Evolutionary conservation across 2,113 vertebrate genomes (phyloP).

Genomic region (Ramphastos sulfuratus): DNA sequence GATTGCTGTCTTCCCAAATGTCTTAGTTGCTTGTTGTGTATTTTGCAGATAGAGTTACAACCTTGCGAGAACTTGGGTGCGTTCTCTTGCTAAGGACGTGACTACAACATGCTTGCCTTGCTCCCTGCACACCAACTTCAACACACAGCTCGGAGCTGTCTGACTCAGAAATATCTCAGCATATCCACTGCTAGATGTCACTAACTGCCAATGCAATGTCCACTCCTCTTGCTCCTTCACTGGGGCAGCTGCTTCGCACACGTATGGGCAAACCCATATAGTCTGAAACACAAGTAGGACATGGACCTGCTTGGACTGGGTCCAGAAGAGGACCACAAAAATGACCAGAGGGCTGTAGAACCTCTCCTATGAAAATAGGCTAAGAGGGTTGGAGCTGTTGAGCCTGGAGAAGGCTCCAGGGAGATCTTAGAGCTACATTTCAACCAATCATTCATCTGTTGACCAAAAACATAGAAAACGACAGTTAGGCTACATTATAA

Average conservation of each 20-base stretch:
- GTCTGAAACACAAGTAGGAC: no score
- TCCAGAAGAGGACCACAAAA: no score
- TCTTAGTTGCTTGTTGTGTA: background rate
- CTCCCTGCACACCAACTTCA: background rate
- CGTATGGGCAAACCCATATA: no score
- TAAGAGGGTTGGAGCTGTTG: no score
- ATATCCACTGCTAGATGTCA: background rate
- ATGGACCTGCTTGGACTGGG: no score
- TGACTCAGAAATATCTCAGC: background rate
- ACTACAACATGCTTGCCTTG: background rate
- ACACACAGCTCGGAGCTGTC: accelerated
- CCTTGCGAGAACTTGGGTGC: background rate
- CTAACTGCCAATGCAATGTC: background rate
- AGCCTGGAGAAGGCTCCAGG: no score
- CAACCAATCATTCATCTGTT: background rate
- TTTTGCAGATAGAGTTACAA: background rate
- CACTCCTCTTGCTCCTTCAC: background rate
- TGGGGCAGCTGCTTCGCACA: background rate
- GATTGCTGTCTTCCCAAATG: background rate
- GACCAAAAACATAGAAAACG: background rate
- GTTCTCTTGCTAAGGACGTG: background rate
- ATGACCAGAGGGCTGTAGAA: no score
- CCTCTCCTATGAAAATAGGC: no score
- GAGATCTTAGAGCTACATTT: background rate
- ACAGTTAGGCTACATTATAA: background rate